Conservation (phyloP, 2,888 invertebrate genomes). For the Leptopilina drosophilae region DNA sequence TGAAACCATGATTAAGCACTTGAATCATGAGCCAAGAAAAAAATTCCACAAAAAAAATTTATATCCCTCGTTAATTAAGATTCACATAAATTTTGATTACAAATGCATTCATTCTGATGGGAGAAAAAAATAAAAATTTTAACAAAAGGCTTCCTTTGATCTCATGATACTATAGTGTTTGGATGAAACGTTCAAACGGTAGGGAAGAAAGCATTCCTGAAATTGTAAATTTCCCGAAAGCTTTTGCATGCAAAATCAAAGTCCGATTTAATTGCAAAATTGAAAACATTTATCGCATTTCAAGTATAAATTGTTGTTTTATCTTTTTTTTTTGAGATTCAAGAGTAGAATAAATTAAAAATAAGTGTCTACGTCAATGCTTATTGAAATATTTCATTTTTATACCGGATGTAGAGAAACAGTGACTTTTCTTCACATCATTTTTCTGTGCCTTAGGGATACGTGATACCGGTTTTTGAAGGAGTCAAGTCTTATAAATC, state of each 20-base stretch:
- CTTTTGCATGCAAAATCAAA: slow-evolving; percentile 15
- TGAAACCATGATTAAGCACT: slow-evolving; percentile 32
- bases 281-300: slow-evolving; percentile 23
- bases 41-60: background rate
- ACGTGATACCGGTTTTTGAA: slow-evolving; percentile 24
- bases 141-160: slow-evolving; percentile 23
- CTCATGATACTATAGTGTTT: slow-evolving; percentile 4
- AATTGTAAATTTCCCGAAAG: slow-evolving; percentile 4
- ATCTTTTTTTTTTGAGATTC: too few relatives aligned
- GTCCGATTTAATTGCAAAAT: slow-evolving; percentile 21
- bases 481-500: slow-evolving; percentile 30
- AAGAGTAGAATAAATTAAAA: too few relatives aligned
- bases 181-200: background rate
- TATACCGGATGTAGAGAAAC: slow-evolving; percentile 46
- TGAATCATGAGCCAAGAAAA: background rate
- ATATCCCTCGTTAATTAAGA: slow-evolving; percentile 21
- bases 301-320: too few relatives aligned
- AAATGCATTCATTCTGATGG: background rate
- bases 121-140: too few relatives aligned
- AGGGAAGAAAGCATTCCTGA: slow-evolving; percentile 24
- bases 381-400: slow-evolving; percentile 54
- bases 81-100: slow-evolving; percentile 22
- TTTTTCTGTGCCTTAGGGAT: background rate
- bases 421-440: slow-evolving; percentile 41
- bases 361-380: too few relatives aligned